A percentile compares a stretch with the other conserved stretches of the same genome.
Conservation (phyloP, 2,113 vertebrate species). For the Nothobranchius furzeri region DNA sequence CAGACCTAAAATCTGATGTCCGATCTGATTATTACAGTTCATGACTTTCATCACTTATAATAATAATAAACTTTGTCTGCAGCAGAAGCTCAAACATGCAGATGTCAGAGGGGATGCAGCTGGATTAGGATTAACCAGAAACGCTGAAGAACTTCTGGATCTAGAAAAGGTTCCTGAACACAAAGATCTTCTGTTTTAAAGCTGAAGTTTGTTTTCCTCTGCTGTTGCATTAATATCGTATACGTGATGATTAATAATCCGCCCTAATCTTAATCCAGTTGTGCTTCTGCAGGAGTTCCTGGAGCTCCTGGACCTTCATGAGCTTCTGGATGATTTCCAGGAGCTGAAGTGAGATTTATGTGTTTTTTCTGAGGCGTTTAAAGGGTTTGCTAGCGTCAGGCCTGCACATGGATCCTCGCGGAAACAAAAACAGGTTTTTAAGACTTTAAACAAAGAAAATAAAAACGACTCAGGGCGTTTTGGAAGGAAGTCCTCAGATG, state of each 20-base stretch:
- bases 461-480: background rate
- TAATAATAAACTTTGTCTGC: background rate
- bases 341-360: slow-evolving; percentile 10
- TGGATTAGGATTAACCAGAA: too few relatives aligned
- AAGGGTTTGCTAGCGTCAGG: background rate
- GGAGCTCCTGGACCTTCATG: background rate
- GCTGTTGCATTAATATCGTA: background rate
- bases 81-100: slow-evolving; percentile 1
- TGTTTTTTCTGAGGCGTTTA: background rate
- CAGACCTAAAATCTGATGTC: too few relatives aligned
- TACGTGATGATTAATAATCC: background rate
- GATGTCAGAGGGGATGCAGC: too few relatives aligned
- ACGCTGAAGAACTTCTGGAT: too few relatives aligned
- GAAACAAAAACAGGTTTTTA: slow-evolving; percentile 1
- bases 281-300: background rate
- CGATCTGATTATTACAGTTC: background rate
- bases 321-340: background rate
- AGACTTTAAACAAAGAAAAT: background rate
- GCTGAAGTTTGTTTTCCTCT: too few relatives aligned
- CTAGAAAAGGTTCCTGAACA: too few relatives aligned
- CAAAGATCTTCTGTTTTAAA: too few relatives aligned
- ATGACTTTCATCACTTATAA: background rate
- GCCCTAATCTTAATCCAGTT: too few relatives aligned
- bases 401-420: background rate
- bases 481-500: background rate